These are phyloP conservation scores for Phenganax subtilis DNA, from an alignment of 92 coral and sea anemone species.

Conservation along the genomic window DNA sequence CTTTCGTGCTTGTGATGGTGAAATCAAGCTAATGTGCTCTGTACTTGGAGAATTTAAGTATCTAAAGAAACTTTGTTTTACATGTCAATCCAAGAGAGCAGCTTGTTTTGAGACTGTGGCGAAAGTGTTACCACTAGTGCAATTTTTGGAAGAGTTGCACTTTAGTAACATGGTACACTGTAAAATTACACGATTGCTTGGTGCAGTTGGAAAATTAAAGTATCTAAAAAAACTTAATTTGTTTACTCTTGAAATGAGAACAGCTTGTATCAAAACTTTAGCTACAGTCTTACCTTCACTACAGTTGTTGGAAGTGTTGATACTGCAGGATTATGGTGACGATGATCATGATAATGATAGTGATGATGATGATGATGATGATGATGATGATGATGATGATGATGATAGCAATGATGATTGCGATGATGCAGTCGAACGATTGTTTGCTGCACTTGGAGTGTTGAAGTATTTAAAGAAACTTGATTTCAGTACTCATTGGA, in stretches of 20 bases:
- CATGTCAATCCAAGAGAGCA: not conserved
- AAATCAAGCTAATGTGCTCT: not conserved
- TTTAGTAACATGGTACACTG: not conserved
- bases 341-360: not conserved
- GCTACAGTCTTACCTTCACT: slow-evolving; percentile 16
- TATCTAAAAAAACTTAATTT: not conserved
- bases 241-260: too few species aligned
- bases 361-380: too few species aligned
- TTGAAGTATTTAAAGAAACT: not conserved
- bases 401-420: too few species aligned
- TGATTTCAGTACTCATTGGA: not conserved
- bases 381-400: too few species aligned
- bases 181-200: not conserved
- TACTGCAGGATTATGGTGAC: not conserved
- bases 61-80: too few species aligned
- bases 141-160: not conserved
- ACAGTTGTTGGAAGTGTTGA: slow-evolving; percentile 17
- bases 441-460: slow-evolving; percentile 11
- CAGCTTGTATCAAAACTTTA: not conserved
- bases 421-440: not conserved
- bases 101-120: not conserved
- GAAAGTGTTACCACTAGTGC: not conserved
- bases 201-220: not conserved
- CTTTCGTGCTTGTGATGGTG: not conserved
- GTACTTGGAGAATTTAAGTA: not conserved